Percentiles rank a stretch among this genome's conserved stretches.
Evolutionary conservation across 2,797 vertebrate species (phyloP).

Genomic region (Gobio occitaniae): DNA sequence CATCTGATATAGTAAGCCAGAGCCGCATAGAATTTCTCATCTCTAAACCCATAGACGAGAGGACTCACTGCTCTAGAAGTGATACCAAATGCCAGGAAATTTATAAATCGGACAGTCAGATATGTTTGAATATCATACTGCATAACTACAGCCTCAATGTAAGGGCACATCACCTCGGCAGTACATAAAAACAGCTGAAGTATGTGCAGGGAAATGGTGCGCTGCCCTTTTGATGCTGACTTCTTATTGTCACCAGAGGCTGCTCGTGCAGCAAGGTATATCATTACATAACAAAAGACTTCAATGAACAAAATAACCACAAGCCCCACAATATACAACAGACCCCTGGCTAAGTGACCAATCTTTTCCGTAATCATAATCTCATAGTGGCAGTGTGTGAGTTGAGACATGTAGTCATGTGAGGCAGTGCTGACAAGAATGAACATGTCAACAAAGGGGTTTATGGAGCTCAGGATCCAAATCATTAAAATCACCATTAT

Average conservation of each 20-base stretch:
- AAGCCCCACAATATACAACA: slow-evolving; percentile 22
- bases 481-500: slow-evolving; percentile 48
- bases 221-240: slow-evolving; percentile 53
- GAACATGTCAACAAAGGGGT: slow-evolving; percentile 48
- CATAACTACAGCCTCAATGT: slow-evolving; percentile 49
- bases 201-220: slow-evolving; percentile 60
- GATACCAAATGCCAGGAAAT: slow-evolving; percentile 58
- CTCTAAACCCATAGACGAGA: slow-evolving; percentile 62
- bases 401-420: slow-evolving; percentile 41
- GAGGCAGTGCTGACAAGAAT: slow-evolving; percentile 48
- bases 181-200: slow-evolving; percentile 49
- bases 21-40: slow-evolving; percentile 53
- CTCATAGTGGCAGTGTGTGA: slow-evolving; percentile 55
- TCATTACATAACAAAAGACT: slow-evolving; percentile 60
- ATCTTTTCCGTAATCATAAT: slow-evolving; percentile 53
- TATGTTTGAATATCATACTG: slow-evolving; percentile 34
- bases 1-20: slow-evolving; percentile 47
- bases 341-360: slow-evolving; percentile 32
- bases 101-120: slow-evolving; percentile 52
- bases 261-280: slow-evolving; percentile 53
- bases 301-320: slow-evolving; percentile 45
- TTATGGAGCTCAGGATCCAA: slow-evolving; percentile 50
- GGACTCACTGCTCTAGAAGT: slow-evolving; percentile 56
- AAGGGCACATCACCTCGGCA: slow-evolving; percentile 51
- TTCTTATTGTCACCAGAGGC: slow-evolving; percentile 58